Evolutionary conservation across 2,113 vertebrate species (phyloP), one percentile per base, ranked within the genome.

Genomic region (Sorex araneus): DNA sequence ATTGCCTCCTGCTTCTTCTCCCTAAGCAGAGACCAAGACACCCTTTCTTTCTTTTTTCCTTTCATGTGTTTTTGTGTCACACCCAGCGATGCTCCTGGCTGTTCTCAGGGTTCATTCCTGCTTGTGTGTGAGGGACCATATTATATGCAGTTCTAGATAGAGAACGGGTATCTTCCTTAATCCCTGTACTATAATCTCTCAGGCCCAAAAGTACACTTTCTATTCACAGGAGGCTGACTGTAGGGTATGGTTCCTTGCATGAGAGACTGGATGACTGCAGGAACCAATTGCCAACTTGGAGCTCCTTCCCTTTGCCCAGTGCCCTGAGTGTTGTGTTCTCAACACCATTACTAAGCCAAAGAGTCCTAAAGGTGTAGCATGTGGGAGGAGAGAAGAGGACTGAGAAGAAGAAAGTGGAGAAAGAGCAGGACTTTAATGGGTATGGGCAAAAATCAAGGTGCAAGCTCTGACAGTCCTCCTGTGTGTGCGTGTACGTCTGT

Each of bases 331-430:
- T 66, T 36, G 60, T 57, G 32, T 12, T 92, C 27, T 32, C 16
- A 40, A 60, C 63, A 80, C 36, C 78, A 57, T 75, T 30, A 1
- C 90, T 71, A 95, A 86, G 76, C 64, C 15, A 32, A 87, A 74
- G 54, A 96, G 83, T 88, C 92, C 83, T 74, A 94, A 94, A 87
- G 50, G 93, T 91, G 47, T 93, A 74, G 78, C 82, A 96, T 79
- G 86, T 94, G 76, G 91, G 95, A 95, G 92, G 89, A 94, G 79
- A 95, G 79, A 90, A 82, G 92, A 95, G 90, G 74, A 83, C 2
- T 67, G 92, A 79, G 94, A 85, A 96, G 79, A 94, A 96, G 95
- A 0, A 78, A 92, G 69, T 94, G 78, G 84, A 95, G 81, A 84
- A 92, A 94, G 73, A 93, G 69, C 77, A 94, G 79, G 60, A 78